Percentiles rank a stretch among this genome's conserved stretches.
Evolutionary conservation across 2,113 vertebrate genomes (phyloP).

Genomic region (Castor canadensis): DNA sequence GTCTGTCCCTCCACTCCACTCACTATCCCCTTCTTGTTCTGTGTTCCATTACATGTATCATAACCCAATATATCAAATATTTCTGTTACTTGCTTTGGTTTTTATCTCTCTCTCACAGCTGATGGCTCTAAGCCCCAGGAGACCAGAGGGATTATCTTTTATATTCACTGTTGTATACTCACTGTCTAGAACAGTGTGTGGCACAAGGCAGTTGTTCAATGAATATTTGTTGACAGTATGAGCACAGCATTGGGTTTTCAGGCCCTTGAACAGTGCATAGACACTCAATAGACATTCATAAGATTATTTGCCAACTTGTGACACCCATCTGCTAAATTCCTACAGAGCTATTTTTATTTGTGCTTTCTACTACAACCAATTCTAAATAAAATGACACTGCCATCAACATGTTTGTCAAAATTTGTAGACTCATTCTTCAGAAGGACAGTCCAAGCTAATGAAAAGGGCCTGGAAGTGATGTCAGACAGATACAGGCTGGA

Average conservation of each 20-base stretch:
- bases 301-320: not conserved
- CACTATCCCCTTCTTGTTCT: not conserved
- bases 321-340: not conserved
- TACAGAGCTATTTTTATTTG: not conserved
- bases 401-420: not conserved
- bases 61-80: not conserved
- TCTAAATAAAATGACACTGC: not conserved
- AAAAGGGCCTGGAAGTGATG: not conserved
- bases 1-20: accelerated
- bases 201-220: not conserved
- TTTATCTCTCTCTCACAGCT: not conserved
- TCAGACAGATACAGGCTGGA: not conserved
- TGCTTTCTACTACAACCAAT: not conserved
- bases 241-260: not conserved
- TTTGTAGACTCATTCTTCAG: not conserved
- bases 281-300: not conserved
- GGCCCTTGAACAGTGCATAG: not conserved
- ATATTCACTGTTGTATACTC: not conserved
- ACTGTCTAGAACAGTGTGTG: not conserved
- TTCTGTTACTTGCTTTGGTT: not conserved
- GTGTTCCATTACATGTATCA: not conserved
- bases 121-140: not conserved
- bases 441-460: not conserved
- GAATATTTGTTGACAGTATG: not conserved
- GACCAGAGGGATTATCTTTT: not conserved